These are phyloP conservation scores for Phocoena sinus DNA, from an alignment of 2,113 vertebrate species.

Conservation along the genomic window DNA sequence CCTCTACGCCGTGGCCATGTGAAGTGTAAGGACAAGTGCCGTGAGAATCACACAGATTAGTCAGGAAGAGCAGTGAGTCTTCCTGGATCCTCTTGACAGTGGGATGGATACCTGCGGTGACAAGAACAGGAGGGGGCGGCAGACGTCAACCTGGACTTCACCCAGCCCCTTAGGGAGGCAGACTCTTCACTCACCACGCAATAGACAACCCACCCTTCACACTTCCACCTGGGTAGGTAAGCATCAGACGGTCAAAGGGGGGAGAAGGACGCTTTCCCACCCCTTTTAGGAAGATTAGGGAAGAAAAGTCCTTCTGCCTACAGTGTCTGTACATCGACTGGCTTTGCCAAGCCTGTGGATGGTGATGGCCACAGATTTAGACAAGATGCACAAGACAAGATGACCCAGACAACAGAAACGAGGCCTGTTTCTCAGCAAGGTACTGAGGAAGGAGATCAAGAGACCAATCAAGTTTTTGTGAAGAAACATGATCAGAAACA, in stretches of 20 bases:
- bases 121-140: neutral
- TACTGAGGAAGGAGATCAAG: neutral
- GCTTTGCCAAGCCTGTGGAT: conserved; percentile 84
- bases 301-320: conserved; percentile 77
- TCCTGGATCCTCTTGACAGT: neutral
- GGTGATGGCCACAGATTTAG: conserved; percentile 88
- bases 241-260: neutral
- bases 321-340: conserved; percentile 55
- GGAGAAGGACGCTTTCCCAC: conserved; percentile 51
- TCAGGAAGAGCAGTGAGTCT: neutral
- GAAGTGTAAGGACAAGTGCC: neutral
- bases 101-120: neutral
- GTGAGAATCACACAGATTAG: neutral
- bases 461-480: neutral
- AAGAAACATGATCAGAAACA: neutral
- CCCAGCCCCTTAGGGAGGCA: neutral
- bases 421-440: conserved; percentile 47
- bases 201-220: neutral
- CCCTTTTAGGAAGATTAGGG: conserved; percentile 10
- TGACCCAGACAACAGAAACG: conserved; percentile 56
- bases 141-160: neutral
- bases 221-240: neutral
- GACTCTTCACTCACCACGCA: neutral
- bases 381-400: conserved; percentile 80
- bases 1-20: rapidly evolving